Percentiles rank a stretch among this genome's conserved stretches.
Conservation (phyloP, 2,113 vertebrate species). For the Edolisoma coerulescens region DNA sequence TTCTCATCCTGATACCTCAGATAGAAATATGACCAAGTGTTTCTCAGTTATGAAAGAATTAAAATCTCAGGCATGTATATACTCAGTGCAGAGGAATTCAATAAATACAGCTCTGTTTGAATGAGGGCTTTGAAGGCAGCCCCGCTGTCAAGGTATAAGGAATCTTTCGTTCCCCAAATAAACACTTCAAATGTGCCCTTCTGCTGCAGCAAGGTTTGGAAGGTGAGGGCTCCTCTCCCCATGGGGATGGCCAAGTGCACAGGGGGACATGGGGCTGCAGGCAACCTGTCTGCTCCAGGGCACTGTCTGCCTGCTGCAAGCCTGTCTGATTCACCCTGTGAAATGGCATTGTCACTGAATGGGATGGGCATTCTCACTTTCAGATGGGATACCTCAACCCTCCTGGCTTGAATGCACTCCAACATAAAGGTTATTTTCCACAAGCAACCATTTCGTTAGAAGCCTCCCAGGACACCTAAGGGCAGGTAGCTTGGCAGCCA, state of each 20-base stretch:
- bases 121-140: conserved; percentile 27
- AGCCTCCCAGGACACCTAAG: background rate
- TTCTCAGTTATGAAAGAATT: conserved; percentile 18
- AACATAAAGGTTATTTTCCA: background rate
- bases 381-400: background rate
- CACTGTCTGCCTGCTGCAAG: background rate
- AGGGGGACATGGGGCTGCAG: background rate
- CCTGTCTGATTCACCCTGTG: background rate
- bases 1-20: background rate
- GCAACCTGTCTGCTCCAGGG: background rate
- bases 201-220: background rate
- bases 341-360: fast-evolving
- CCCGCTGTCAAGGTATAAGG: background rate
- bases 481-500: background rate
- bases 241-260: fast-evolving
- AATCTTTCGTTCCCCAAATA: conserved; percentile 8
- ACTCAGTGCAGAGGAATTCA: conserved; percentile 20
- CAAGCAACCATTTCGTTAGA: background rate
- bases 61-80: conserved; percentile 23
- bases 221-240: background rate
- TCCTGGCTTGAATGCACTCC: background rate
- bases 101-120: conserved; percentile 48
- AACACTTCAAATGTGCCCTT: background rate
- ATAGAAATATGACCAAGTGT: background rate
- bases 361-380: background rate